Evolutionary conservation across 1,140 invertebrate genomes (phyloP).

Genomic region (Tetramorium simillimum): DNA sequence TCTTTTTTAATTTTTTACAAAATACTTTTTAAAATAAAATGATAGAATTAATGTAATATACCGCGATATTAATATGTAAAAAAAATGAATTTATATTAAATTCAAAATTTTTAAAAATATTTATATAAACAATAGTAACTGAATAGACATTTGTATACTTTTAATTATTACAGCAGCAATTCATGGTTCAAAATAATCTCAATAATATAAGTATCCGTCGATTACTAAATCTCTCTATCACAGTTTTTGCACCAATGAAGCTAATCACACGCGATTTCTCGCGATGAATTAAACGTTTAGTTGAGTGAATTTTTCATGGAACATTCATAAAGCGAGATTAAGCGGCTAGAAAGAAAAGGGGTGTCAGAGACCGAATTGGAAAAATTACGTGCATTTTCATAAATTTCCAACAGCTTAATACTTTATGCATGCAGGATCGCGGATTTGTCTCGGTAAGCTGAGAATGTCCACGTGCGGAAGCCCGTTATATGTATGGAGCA

Average conservation of each 20-base stretch:
- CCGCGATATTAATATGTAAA: not conserved
- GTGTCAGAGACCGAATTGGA: conserved; percentile 67
- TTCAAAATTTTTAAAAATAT: not conserved
- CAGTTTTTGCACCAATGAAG: not conserved
- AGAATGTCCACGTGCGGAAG: conserved; percentile 84
- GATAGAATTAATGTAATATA: not conserved
- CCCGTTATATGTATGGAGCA: conserved; percentile 68
- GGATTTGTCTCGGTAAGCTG: conserved; percentile 86
- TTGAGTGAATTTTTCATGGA: conserved; percentile 36
- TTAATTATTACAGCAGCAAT: not conserved
- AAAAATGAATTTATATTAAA: not conserved
- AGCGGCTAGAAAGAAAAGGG: not conserved
- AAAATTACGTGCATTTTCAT: conserved; percentile 85
- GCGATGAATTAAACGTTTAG: conserved; percentile 21
- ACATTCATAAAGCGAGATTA: conserved; percentile 42
- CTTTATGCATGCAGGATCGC: conserved; percentile 85
- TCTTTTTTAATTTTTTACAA: not conserved
- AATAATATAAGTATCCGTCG: not conserved
- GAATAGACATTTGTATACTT: not conserved
- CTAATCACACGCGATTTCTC: not conserved
- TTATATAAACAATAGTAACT: too few species aligned
- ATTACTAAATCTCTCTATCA: not conserved
- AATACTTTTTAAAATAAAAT: not conserved
- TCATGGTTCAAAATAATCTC: not conserved
- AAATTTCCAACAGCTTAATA: conserved; percentile 85